These are phyloP conservation scores for Percopsis omiscomaycus DNA, from an alignment of 2,797 vertebrate species.

Conservation along the genomic window DNA sequence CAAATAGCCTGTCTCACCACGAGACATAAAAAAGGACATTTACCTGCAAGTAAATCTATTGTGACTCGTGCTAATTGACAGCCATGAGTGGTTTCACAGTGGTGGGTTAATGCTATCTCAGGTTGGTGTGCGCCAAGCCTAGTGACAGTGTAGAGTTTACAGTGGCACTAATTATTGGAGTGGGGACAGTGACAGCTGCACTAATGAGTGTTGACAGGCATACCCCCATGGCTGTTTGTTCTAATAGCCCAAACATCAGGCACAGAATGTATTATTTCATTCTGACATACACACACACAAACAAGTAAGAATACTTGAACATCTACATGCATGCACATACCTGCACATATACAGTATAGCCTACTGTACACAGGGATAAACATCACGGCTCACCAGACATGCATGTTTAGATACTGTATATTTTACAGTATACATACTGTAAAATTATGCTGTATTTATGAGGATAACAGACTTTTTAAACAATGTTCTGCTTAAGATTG, in stretches of 20 bases:
- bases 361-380: too few species aligned
- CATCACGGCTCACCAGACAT: not conserved
- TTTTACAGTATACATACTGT: too few species aligned
- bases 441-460: too few species aligned
- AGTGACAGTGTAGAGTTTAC: conserved; percentile 50
- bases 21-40: conserved; percentile 48
- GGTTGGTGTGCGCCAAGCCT: conserved; percentile 36
- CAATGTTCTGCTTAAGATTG: too few species aligned
- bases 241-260: conserved; percentile 78
- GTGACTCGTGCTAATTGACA: conserved; percentile 65
- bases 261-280: conserved; percentile 65
- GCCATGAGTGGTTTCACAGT: conserved; percentile 35
- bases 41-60: conserved; percentile 51
- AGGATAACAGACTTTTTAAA: too few species aligned
- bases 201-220: conserved; percentile 82
- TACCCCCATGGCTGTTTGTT: conserved; percentile 81
- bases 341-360: not conserved
- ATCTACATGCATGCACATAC: not conserved
- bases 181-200: conserved; percentile 57
- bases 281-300: conserved; percentile 3
- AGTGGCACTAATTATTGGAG: conserved; percentile 70
- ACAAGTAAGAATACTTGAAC: not conserved
- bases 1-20: conserved; percentile 34
- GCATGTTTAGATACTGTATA: not conserved
- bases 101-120: conserved; percentile 29